phyloP scores from a whole-genome alignment of 2,113 vertebrate species.

The Telmatochromis sp. region DNA sequence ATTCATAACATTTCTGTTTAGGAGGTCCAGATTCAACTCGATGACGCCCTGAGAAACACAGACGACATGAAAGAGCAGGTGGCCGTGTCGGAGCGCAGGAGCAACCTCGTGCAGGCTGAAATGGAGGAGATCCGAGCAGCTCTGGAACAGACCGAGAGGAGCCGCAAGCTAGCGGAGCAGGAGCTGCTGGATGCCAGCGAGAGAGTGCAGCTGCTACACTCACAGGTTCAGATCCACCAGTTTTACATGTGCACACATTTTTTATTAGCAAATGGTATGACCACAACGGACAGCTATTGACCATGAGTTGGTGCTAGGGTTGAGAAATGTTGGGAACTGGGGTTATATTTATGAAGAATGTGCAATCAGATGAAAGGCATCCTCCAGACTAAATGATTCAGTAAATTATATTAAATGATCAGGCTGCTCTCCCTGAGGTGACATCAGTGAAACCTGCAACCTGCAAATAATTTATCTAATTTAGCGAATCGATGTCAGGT shows the following conservation, averaged over 20 bases:
- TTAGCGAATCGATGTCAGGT: not conserved
- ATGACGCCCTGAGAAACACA: conserved; percentile 67
- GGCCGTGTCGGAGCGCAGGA: conserved; percentile 77
- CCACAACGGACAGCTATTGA: not conserved
- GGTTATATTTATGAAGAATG: not conserved
- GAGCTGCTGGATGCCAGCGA: conserved; percentile 48
- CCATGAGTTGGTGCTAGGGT: accelerated
- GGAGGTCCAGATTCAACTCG: conserved; percentile 48
- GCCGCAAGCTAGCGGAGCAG: conserved; percentile 41
- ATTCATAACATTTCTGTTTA: accelerated
- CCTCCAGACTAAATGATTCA: not conserved
- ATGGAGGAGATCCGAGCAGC: conserved; percentile 51
- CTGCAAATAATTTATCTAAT: not conserved
- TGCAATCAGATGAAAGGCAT: not conserved
- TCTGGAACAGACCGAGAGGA: conserved; percentile 72
- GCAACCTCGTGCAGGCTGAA: conserved; percentile 59
- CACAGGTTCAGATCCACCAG: conserved; percentile 25
- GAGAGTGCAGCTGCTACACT: conserved; percentile 41
- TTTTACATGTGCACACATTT: accelerated
- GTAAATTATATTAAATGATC: not conserved
- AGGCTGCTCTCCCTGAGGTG: not conserved
- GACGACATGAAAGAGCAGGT: conserved; percentile 83
- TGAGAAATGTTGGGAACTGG: not conserved
- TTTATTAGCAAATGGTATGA: accelerated
- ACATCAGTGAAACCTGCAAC: not conserved